phyloP scores from a whole-genome alignment of 2,113 vertebrate species.

The Thunnus thynnus region DNA sequence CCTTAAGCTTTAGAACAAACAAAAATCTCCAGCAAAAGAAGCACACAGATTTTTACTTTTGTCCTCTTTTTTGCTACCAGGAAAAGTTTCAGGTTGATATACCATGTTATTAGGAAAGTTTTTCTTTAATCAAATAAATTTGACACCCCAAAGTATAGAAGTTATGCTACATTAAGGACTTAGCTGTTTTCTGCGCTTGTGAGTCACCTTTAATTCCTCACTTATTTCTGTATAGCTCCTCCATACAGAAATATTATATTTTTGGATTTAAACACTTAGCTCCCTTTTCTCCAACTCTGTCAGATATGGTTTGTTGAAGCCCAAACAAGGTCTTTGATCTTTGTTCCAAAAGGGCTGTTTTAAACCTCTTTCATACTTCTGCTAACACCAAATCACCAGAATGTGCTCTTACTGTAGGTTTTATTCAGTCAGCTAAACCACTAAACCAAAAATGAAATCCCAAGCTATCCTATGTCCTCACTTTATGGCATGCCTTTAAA shows the following conservation, averaged over 20 bases:
- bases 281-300: constrained; percentile 10
- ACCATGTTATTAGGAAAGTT: neutral
- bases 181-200: constrained; percentile 6
- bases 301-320: constrained; percentile 34
- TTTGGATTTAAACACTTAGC: neutral
- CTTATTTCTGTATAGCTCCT: constrained; percentile 5
- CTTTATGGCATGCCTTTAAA: constrained; percentile 49
- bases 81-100: neutral
- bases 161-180: constrained; percentile 2
- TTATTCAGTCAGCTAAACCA: constrained; percentile 64
- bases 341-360: constrained; percentile 33
- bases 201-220: constrained; percentile 22
- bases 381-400: constrained; percentile 55
- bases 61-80: neutral
- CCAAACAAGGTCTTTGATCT: constrained; percentile 30
- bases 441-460: constrained; percentile 63
- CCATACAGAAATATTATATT: neutral
- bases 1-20: neutral
- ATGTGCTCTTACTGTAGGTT: constrained; percentile 66
- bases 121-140: neutral
- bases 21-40: constrained; percentile 2
- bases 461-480: constrained; percentile 22
- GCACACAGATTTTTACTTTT: neutral
- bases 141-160: neutral
- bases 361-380: constrained; percentile 34